Base-by-base conservation (phyloP, 2,797 vertebrate genomes). In the Catostomus latipinnis region DNA sequence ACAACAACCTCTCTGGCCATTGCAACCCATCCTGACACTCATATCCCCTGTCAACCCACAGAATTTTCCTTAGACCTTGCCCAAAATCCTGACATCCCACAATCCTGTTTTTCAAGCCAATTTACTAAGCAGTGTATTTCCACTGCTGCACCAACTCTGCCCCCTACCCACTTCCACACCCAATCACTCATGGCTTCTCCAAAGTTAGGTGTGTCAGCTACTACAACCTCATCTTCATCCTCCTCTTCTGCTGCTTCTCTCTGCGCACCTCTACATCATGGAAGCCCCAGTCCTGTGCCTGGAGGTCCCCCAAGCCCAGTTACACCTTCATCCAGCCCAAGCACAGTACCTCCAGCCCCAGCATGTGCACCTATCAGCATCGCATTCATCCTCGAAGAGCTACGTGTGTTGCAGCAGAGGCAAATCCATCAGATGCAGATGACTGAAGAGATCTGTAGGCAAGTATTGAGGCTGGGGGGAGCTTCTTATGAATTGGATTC, bases 391-490 rank as follows among this genome's bases (percentile, higher is more conserved):
- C 86, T 97, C 85, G 96, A 97, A 82, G 96, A 97, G 87, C 93
- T 97, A 10, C 90, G 95, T 12, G 94, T 97, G 74, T 88, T 97
- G 45, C 96, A 97, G 84, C 96, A 97, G 89, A 91, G 96, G 63
- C 96, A 97, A 88, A 96, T 97, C 80, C 95, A 96, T 84, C 96
- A 97, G 88, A 96, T 97, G 96, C 96, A 97, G 88, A 96, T 97
- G 92, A 97, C 96, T 0, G 96, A 97, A 81, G 96, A 97, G 89
- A 97, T 97, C 84, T 97, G 96, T 85, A 91, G 95, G 68, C 96
- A 97, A 87, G 96, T 97, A 48, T 88, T 97, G 56, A 92, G 96
- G 65, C 91, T 97, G 1, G 96, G 96, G 53, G 93, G 91, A 22
- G 90, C 89, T 4, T 90, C 93, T 48, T 93, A 92, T 70, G 82